A percentile compares a stretch with the other conserved stretches of the same genome.
Evolutionary conservation across 2,888 invertebrate species (phyloP).

Genomic region (Maniola hyperantus): DNA sequence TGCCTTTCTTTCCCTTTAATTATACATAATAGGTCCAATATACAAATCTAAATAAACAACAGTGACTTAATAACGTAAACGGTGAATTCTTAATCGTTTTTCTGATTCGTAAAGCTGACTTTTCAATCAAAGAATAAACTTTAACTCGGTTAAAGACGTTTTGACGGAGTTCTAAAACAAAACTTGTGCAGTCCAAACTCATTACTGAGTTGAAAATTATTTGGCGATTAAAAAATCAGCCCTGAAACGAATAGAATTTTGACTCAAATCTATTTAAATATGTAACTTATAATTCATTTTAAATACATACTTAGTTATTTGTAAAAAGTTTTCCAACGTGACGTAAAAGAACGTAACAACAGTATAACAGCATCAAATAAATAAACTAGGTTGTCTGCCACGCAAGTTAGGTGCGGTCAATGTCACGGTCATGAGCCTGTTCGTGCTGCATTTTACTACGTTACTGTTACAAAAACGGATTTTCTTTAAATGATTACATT

Average conservation of each 20-base stretch:
- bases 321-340: constrained; percentile 7
- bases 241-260: not conserved
- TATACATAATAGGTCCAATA: no score
- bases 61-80: no score
- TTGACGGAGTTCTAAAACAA: no score
- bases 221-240: no score
- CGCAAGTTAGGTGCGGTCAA: constrained; percentile 29
- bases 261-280: not conserved
- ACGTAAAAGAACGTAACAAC: constrained; percentile 2
- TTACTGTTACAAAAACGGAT: not conserved
- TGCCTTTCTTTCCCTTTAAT: no score
- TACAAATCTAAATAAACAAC: no score
- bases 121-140: no score
- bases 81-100: no score
- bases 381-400: constrained; percentile 26
- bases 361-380: not conserved
- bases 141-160: no score
- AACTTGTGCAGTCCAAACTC: no score
- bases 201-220: no score
- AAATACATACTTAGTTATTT: not conserved
- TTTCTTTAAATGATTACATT: not conserved
- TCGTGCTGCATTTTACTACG: not conserved
- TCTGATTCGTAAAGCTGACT: no score
- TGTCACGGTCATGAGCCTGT: constrained; percentile 28
- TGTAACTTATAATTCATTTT: not conserved